Percentiles rank a stretch among this genome's conserved stretches.
These are phyloP conservation scores for Cyrtodaria siliqua DNA, from an alignment of 2,888 invertebrate genomes.

Conservation along the genomic window DNA sequence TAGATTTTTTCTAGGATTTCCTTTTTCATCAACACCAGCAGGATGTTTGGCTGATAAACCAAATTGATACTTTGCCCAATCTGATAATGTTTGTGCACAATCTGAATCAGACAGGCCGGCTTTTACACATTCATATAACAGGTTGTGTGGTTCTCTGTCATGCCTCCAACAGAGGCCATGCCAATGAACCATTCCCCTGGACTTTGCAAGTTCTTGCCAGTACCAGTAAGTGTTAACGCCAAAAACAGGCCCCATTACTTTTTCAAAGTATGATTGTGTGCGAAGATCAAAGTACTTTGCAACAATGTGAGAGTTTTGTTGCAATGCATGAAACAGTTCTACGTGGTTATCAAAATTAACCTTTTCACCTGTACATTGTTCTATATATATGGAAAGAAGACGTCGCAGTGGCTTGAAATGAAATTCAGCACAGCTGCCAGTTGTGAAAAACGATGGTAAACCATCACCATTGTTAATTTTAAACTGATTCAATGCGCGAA, in stretches of 20 bases:
- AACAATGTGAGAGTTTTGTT: too few species aligned
- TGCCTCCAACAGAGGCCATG: constrained; percentile 49
- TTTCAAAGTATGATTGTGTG: too few species aligned
- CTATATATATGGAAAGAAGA: constrained; percentile 54
- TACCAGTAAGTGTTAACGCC: too few species aligned
- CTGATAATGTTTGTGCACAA: constrained; percentile 32
- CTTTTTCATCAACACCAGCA: constrained; percentile 42
- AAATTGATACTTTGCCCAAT: background rate
- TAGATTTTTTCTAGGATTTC: constrained; percentile 53
- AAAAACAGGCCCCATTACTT: too few species aligned
- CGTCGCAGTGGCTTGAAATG: constrained; percentile 64
- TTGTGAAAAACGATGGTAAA: constrained; percentile 68
- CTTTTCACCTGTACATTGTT: constrained; percentile 1
- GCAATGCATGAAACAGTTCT: too few species aligned
- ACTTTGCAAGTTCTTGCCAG: constrained; percentile 33
- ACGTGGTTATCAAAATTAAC: too few species aligned
- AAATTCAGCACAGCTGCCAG: constrained; percentile 69
- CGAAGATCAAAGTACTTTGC: too few species aligned
- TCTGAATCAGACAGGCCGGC: constrained; percentile 49
- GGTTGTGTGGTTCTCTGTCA: constrained; percentile 63
- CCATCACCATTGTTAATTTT: constrained; percentile 50
- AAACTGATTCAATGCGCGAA: constrained; percentile 48
- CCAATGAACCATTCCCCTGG: too few species aligned
- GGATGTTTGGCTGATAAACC: constrained; percentile 26
- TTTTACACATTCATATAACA: constrained; percentile 47